These are phyloP conservation scores for Brachionus calyciflorus DNA, from an alignment of 1,140 invertebrate genomes.

Conservation along the genomic window DNA sequence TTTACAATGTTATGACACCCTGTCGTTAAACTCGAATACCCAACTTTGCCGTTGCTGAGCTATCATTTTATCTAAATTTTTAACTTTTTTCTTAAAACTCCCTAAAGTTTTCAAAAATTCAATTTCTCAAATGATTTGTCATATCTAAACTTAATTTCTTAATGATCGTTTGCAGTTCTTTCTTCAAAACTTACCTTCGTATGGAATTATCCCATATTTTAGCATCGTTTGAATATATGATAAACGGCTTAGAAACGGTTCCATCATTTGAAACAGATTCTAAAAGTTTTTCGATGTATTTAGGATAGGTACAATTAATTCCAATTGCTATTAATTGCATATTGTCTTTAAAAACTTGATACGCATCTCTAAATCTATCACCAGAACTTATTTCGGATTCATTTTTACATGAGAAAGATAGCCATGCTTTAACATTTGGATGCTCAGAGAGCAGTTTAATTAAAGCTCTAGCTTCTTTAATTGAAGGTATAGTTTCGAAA, in stretches of 20 bases:
- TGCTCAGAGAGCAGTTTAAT: constrained; percentile 73
- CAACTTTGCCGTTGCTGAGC: too few relatives aligned
- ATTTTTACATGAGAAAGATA: constrained; percentile 75
- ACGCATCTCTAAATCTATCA: constrained; percentile 69
- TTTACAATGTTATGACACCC: too few relatives aligned
- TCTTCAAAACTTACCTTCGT: background rate
- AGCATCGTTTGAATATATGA: constrained; percentile 74
- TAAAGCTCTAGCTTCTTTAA: constrained; percentile 75
- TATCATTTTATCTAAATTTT: too few relatives aligned
- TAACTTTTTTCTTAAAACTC: too few relatives aligned
- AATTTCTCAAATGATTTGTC: too few relatives aligned
- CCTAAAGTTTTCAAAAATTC: too few relatives aligned
- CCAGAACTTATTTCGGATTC: constrained; percentile 62
- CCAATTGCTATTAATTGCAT: constrained; percentile 75
- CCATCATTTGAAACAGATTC: constrained; percentile 59
- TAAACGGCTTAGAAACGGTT: constrained; percentile 62
- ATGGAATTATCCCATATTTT: constrained; percentile 65
- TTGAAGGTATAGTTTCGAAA: constrained; percentile 82
- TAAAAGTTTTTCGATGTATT: constrained; percentile 65
- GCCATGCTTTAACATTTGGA: constrained; percentile 72
- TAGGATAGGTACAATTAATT: constrained; percentile 76
- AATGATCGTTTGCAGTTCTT: too few relatives aligned
- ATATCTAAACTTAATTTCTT: too few relatives aligned
- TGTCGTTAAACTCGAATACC: too few relatives aligned
- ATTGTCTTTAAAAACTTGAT: constrained; percentile 63